These are phyloP conservation scores for Drosophila busckii DNA, from an alignment of 1,140 invertebrate genomes.

Conservation along the genomic window DNA sequence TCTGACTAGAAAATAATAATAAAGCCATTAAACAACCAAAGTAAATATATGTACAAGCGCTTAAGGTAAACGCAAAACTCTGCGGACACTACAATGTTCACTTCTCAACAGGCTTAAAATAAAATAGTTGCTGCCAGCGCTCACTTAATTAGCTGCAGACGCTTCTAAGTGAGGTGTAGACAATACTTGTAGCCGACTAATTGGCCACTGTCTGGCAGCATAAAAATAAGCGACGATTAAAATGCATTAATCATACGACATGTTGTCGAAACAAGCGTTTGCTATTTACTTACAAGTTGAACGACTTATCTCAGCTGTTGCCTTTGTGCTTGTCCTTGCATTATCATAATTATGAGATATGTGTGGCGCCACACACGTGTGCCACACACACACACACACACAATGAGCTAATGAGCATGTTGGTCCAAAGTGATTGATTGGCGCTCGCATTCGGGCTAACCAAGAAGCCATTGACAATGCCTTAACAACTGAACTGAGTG, in stretches of 20 bases:
- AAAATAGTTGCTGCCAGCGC: too few species aligned
- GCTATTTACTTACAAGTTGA: conserved; percentile 36
- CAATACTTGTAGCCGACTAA: conserved; percentile 18
- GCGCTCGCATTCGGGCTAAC: too few species aligned
- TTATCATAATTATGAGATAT: conserved; percentile 63
- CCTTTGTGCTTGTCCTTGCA: conserved; percentile 29
- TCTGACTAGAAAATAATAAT: background rate
- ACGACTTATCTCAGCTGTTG: conserved; percentile 32
- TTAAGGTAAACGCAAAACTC: background rate
- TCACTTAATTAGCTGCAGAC: conserved; percentile 21
- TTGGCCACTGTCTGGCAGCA: conserved; percentile 21
- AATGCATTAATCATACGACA: conserved; percentile 58
- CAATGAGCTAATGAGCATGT: conserved; percentile 1
- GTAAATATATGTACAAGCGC: background rate
- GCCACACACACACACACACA: background rate
- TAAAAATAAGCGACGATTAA: conserved; percentile 16
- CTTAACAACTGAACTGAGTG: too few species aligned
- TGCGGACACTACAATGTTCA: too few species aligned
- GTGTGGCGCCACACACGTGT: conserved; percentile 30
- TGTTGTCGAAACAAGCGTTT: conserved; percentile 23
- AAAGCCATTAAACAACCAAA: background rate
- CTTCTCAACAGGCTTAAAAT: conserved; percentile 7
- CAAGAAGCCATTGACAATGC: too few species aligned
- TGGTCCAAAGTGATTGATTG: too few species aligned
- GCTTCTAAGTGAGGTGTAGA: too few species aligned